Conservation (phyloP, 1,140 invertebrate species). For the Matsumurasca onukii region DNA sequence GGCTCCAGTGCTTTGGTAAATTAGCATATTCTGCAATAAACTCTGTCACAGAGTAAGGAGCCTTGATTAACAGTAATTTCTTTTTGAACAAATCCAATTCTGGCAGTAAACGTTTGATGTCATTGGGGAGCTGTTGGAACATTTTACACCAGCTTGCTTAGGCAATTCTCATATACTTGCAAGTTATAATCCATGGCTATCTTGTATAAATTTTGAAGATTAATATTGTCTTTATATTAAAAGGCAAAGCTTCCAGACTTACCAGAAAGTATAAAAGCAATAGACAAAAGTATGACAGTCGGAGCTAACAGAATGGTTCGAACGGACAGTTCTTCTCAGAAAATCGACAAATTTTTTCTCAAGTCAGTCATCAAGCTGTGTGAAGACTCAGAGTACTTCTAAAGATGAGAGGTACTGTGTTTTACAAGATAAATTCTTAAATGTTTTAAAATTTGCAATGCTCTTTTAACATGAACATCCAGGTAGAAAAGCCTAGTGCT, state of each 20-base stretch:
- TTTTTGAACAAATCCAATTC: background rate
- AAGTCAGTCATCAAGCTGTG: background rate
- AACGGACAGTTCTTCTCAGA: constrained; percentile 81
- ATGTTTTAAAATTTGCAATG: background rate
- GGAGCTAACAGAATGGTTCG: constrained; percentile 77
- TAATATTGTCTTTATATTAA: background rate
- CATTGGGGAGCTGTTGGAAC: background rate
- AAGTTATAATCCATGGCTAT: too few species aligned
- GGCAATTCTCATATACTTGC: too few species aligned
- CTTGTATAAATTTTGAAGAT: background rate
- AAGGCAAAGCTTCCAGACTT: background rate
- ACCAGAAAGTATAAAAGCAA: constrained; percentile 50
- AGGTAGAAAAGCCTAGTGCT: too few species aligned
- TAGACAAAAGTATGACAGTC: constrained; percentile 53
- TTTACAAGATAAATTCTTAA: background rate
- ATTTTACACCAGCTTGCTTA: background rate
- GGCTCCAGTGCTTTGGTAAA: too few species aligned
- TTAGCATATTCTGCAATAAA: too few species aligned
- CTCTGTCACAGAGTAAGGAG: too few species aligned
- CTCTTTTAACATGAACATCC: background rate
- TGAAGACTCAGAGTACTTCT: background rate
- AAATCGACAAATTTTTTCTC: constrained; percentile 83
- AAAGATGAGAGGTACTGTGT: constrained; percentile 2
- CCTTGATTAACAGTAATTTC: background rate
- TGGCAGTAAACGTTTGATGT: background rate